A percentile compares a stretch with the other conserved stretches of the same genome.
These are phyloP conservation scores for Nyctibius bracteatus DNA, from an alignment of 2,113 vertebrate species.

Conservation along the genomic window DNA sequence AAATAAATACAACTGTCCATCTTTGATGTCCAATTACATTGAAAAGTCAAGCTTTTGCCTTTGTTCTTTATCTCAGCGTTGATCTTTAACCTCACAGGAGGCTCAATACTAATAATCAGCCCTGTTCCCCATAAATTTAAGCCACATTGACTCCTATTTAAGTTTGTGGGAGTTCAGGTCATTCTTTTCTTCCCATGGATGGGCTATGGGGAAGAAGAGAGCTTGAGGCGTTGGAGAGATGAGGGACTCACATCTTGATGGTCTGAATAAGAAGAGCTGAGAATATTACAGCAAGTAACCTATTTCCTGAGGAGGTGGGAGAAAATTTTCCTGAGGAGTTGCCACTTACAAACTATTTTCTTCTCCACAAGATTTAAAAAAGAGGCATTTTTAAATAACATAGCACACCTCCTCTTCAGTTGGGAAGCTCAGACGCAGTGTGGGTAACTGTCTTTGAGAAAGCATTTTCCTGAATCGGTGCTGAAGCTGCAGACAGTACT, in stretches of 20 bases:
- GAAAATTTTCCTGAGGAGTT: constrained; percentile 16
- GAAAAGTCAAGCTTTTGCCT: not conserved
- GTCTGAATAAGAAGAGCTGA: not conserved
- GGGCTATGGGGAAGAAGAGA: not conserved
- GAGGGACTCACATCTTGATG: not conserved
- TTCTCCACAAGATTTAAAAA: constrained; percentile 26
- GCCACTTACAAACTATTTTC: constrained; percentile 16
- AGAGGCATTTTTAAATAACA: constrained; percentile 36
- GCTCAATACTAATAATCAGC: not conserved
- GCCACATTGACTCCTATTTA: not conserved
- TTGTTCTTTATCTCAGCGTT: not conserved
- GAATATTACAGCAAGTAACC: not conserved
- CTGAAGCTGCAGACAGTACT: not conserved
- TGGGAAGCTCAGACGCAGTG: not conserved
- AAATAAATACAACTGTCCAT: not conserved
- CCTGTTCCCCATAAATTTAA: not conserved
- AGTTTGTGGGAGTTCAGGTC: not conserved
- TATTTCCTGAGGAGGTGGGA: not conserved
- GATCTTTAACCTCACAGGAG: not conserved
- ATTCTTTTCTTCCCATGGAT: not conserved
- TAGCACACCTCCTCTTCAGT: not conserved
- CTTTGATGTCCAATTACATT: not conserved
- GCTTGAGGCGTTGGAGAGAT: not conserved
- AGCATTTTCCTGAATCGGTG: not conserved
- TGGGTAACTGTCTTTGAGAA: constrained; percentile 25